Conservation (phyloP, 2,797 vertebrate genomes). For the Sus cebifrons region DNA sequence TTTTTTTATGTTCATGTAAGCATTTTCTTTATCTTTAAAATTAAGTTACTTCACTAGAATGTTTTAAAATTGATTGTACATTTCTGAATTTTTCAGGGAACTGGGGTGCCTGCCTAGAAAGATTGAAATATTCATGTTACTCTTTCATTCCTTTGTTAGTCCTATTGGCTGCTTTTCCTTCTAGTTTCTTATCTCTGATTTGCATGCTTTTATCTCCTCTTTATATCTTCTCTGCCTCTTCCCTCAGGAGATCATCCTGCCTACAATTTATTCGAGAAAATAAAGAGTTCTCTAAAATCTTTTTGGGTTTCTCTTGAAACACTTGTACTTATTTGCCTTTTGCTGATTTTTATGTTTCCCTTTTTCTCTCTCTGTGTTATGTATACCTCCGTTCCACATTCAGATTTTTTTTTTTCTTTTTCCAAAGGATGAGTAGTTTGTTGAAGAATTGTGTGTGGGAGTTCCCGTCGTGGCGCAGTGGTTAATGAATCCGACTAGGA, state of each 20-base stretch:
- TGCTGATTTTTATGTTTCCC: not conserved
- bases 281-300: not conserved
- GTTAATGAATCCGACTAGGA: no score
- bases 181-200: not conserved
- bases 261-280: not conserved
- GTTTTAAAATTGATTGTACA: not conserved
- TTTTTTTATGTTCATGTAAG: not conserved
- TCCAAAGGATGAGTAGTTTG: not conserved
- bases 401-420: not conserved
- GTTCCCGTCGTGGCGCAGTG: no score
- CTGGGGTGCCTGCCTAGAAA: not conserved
- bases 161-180: not conserved
- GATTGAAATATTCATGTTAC: not conserved
- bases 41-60: not conserved
- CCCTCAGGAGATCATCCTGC: not conserved
- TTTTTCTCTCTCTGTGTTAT: not conserved
- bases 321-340: not conserved
- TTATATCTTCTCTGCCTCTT: not conserved
- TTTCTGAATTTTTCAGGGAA: not conserved
- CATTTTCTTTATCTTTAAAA: constrained; percentile 11
- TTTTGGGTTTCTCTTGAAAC: not conserved
- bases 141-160: not conserved
- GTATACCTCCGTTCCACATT: not conserved
- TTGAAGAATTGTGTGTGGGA: not conserved
- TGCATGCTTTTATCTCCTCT: not conserved